phyloP scores from a whole-genome alignment of 2,797 vertebrate genomes.

The Argya squamiceps region DNA sequence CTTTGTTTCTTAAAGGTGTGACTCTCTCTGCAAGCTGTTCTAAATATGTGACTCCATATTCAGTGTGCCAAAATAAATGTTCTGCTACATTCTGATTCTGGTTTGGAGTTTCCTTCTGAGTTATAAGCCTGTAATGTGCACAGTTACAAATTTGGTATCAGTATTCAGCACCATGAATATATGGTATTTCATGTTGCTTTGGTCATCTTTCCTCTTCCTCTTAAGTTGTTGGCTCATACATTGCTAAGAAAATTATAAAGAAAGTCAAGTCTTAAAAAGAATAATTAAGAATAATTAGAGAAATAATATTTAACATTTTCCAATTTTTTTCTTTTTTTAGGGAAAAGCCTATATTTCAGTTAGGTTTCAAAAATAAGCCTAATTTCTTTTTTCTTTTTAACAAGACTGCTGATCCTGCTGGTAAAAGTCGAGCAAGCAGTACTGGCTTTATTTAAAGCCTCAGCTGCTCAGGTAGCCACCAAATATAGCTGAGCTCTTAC shows the following conservation, averaged over 20 bases:
- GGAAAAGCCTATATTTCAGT: not conserved
- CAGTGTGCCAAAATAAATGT: conserved; percentile 47
- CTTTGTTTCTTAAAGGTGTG: conserved; percentile 45
- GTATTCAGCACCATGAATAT: not conserved
- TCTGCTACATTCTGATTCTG: conserved; percentile 17
- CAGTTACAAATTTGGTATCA: not conserved
- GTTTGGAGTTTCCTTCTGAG: not conserved
- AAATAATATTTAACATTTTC: not conserved
- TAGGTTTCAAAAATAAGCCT: not conserved
- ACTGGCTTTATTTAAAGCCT: conserved; percentile 3
- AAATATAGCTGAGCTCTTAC: conserved; percentile 1
- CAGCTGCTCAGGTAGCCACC: conserved; percentile 46
- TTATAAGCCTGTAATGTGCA: not conserved
- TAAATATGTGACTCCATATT: not conserved
- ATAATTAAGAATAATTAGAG: not conserved
- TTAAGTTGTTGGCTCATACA: not conserved
- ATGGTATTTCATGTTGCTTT: not conserved
- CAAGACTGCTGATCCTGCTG: not conserved
- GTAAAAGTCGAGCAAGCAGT: not conserved
- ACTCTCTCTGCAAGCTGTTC: conserved; percentile 33
- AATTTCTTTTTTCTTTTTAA: not conserved
- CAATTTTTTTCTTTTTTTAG: not conserved
- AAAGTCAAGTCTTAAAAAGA: not conserved
- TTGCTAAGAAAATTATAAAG: not conserved
- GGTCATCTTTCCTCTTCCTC: not conserved